These are phyloP conservation scores for Xestia ashworthii DNA, from an alignment of 2,888 invertebrate species.

Conservation along the genomic window DNA sequence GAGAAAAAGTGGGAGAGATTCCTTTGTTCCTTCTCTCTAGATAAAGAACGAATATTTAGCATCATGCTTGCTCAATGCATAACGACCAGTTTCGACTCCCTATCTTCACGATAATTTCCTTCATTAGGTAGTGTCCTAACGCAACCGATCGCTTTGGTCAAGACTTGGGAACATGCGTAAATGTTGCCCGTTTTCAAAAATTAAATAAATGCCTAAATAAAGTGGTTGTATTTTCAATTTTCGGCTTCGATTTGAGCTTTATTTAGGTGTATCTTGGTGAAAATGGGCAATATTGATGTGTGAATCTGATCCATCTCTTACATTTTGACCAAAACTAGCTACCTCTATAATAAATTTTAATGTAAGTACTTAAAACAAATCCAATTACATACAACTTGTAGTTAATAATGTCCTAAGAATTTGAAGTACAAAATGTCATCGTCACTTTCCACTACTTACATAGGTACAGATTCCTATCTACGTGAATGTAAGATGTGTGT, in stretches of 20 bases:
- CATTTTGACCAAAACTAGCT: slow-evolving; percentile 4
- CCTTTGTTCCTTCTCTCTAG: not conserved
- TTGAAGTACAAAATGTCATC: slow-evolving; percentile 80
- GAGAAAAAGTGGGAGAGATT: too few relatives aligned
- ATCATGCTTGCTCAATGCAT: not conserved
- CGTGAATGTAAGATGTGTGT: too few relatives aligned
- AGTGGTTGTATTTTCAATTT: not conserved
- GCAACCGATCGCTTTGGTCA: not conserved
- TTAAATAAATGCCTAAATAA: not conserved
- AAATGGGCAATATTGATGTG: not conserved
- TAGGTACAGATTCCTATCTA: slow-evolving; percentile 41
- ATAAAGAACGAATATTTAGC: not conserved
- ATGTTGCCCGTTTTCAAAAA: not conserved
- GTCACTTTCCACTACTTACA: slow-evolving; percentile 63
- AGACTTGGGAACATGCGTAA: not conserved
- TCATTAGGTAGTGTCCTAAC: not conserved
- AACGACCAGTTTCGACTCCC: not conserved
- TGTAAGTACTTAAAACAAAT: slow-evolving; percentile 58
- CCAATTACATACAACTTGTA: slow-evolving; percentile 48
- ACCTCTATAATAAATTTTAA: not conserved
- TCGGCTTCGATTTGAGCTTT: not conserved
- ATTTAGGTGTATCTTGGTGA: not conserved
- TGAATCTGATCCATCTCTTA: not conserved
- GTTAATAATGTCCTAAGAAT: slow-evolving; percentile 72
- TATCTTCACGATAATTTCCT: not conserved